Conservation (phyloP, 2,113 vertebrate species). For the Indri indri region DNA sequence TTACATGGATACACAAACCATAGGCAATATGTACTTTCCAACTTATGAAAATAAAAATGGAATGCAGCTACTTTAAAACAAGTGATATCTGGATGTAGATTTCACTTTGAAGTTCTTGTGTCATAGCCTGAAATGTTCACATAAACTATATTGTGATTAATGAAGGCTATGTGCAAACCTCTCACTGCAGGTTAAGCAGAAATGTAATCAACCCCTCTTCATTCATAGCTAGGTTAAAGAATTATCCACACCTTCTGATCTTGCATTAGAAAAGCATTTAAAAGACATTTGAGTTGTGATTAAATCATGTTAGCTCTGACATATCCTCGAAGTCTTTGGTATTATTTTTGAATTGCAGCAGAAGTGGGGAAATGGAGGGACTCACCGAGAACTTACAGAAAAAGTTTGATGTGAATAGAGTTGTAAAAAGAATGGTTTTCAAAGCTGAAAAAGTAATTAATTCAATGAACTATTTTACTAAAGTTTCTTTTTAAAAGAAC, state of each 20-base stretch:
- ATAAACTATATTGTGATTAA: not conserved
- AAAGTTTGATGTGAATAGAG: slow-evolving; percentile 21
- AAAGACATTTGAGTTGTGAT: slow-evolving; percentile 39
- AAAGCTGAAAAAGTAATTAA: slow-evolving; percentile 46
- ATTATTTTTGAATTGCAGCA: slow-evolving; percentile 18
- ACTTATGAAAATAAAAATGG: slow-evolving; percentile 57
- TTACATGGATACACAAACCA: not conserved
- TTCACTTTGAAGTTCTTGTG: slow-evolving; percentile 50
- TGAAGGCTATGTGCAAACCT: slow-evolving; percentile 31
- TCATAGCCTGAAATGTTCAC: slow-evolving; percentile 18
- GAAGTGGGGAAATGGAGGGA: not conserved
- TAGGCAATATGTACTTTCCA: not conserved
- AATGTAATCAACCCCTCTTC: not conserved
- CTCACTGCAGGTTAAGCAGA: not conserved
- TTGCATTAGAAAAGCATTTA: slow-evolving; percentile 45
- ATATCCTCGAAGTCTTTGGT: not conserved
- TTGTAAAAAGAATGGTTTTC: slow-evolving; percentile 42
- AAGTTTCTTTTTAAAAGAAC: slow-evolving; percentile 39
- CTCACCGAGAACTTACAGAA: not conserved
- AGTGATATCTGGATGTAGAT: not conserved
- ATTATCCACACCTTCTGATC: not conserved
- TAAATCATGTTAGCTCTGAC: not conserved
- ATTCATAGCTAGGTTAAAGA: slow-evolving; percentile 30
- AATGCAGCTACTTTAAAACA: slow-evolving; percentile 31
- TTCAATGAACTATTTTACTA: slow-evolving; percentile 47